Conservation (phyloP, 2,888 invertebrate species). For the Morpho helenor region DNA sequence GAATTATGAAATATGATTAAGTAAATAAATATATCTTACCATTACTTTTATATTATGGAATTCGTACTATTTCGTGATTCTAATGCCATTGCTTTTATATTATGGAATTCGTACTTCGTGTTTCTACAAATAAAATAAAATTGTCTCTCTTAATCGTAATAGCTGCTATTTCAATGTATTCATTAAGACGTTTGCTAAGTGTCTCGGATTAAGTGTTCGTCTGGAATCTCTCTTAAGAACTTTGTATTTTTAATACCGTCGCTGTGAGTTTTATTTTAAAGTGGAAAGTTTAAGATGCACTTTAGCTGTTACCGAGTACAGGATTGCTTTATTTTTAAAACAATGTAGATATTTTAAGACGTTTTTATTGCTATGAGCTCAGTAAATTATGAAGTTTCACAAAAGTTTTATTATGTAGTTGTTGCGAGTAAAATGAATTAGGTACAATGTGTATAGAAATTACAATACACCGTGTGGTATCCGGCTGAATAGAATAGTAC, state of each 20-base stretch:
- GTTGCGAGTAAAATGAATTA: no score
- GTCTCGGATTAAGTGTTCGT: constrained; percentile 5
- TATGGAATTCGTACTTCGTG: not conserved
- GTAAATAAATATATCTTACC: no score
- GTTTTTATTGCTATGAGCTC: constrained; percentile 12
- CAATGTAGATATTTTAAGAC: constrained; percentile 14
- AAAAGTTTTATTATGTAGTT: no score
- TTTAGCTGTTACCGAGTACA: constrained; percentile 11
- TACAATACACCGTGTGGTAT: no score
- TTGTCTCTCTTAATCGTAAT: not conserved
- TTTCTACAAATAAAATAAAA: not conserved
- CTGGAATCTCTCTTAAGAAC: constrained; percentile 11
- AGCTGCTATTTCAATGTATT: constrained; percentile 2
- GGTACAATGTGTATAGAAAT: not conserved
- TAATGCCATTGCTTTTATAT: not conserved
- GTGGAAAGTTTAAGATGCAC: constrained; percentile 20
- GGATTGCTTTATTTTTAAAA: constrained; percentile 16
- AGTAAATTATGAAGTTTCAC: no score
- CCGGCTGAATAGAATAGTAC: no score
- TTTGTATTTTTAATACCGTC: constrained; percentile 12
- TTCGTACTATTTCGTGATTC: no score
- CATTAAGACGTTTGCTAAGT: constrained; percentile 11
- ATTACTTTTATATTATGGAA: no score
- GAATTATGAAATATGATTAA: no score
- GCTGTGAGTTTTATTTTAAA: constrained; percentile 7